Evolutionary conservation across 2,797 vertebrate genomes (phyloP).

Genomic region (Ptychadena robeensis): DNA sequence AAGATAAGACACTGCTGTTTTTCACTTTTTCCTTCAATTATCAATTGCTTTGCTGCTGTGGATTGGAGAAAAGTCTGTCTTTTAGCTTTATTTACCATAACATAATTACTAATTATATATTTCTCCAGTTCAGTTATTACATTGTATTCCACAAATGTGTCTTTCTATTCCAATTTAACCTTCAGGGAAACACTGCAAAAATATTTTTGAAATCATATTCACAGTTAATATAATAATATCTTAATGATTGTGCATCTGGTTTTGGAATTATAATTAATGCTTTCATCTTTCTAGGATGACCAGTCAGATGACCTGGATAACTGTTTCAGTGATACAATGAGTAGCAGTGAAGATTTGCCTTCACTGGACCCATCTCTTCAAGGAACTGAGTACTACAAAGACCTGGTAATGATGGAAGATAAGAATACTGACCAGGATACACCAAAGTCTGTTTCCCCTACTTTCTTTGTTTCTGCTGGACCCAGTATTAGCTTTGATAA

Average conservation of each 20-base stretch:
- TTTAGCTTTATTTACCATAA: too few species aligned
- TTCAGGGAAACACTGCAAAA: too few species aligned
- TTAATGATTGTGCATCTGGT: background rate
- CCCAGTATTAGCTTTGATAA: conserved; percentile 38
- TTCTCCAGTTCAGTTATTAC: too few species aligned
- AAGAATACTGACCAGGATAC: rapidly evolving
- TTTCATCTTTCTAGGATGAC: conserved; percentile 74
- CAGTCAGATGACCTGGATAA: conserved; percentile 77
- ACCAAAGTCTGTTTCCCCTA: background rate
- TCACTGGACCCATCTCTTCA: conserved; percentile 77
- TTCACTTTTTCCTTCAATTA: too few species aligned
- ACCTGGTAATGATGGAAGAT: conserved; percentile 74
- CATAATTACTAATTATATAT: too few species aligned
- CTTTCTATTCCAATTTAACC: too few species aligned
- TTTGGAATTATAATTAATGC: background rate
- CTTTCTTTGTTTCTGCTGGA: conserved; percentile 8
- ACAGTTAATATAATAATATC: too few species aligned
- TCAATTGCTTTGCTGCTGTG: too few species aligned
- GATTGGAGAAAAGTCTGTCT: too few species aligned
- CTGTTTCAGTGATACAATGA: conserved; percentile 67
- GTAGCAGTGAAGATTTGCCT: conserved; percentile 83
- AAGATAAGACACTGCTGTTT: too few species aligned
- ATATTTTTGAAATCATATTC: too few species aligned
- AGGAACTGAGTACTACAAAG: conserved; percentile 84
- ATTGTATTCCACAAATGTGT: too few species aligned